A percentile compares a stretch with the other conserved stretches of the same genome.
phyloP scores from a whole-genome alignment of 2,888 invertebrate genomes.

The Drosophila greeni region DNA sequence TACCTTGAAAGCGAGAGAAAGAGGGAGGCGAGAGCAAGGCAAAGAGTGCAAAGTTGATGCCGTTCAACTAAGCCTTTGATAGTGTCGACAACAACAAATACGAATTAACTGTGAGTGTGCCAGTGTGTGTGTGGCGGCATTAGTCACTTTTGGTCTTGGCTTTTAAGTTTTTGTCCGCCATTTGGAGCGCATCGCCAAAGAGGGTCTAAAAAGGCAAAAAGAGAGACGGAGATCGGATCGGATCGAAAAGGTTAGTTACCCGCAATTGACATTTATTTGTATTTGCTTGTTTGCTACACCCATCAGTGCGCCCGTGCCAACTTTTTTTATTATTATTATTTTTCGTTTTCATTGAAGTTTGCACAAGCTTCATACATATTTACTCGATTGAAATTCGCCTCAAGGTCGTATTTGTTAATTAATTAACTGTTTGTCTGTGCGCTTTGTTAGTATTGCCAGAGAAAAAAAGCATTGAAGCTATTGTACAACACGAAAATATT shows the following conservation, averaged over 20 bases:
- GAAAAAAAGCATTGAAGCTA: slow-evolving; percentile 18
- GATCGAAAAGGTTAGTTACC: slow-evolving; percentile 57
- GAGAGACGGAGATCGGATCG: slow-evolving; percentile 21
- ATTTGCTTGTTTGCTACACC: slow-evolving; percentile 12
- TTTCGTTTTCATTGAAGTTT: slow-evolving; percentile 22
- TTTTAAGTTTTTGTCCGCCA: slow-evolving; percentile 42
- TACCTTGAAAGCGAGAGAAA: slow-evolving; percentile 27
- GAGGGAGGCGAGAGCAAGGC: slow-evolving; percentile 22
- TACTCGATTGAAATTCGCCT: slow-evolving; percentile 38
- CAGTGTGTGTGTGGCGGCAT: slow-evolving; percentile 49
- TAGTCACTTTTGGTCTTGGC: slow-evolving; percentile 58
- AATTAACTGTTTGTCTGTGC: slow-evolving; percentile 44
- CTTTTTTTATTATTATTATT: not conserved
- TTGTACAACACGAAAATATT: slow-evolving; percentile 44
- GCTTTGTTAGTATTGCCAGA: slow-evolving; percentile 24
- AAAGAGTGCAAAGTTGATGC: slow-evolving; percentile 56
- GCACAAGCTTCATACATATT: slow-evolving; percentile 24
- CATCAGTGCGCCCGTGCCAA: slow-evolving; percentile 4
- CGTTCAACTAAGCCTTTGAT: slow-evolving; percentile 40
- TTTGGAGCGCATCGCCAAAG: slow-evolving; percentile 54
- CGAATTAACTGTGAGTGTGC: slow-evolving; percentile 38
- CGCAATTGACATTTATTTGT: slow-evolving; percentile 19
- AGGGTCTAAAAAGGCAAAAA: slow-evolving; percentile 21
- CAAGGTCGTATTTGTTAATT: slow-evolving; percentile 48
- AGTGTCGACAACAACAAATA: slow-evolving; percentile 37